Evolutionary conservation across 2,797 vertebrate genomes (phyloP), one percentile per base, ranked within the genome.

Genomic region (Epinephelus coioides): DNA sequence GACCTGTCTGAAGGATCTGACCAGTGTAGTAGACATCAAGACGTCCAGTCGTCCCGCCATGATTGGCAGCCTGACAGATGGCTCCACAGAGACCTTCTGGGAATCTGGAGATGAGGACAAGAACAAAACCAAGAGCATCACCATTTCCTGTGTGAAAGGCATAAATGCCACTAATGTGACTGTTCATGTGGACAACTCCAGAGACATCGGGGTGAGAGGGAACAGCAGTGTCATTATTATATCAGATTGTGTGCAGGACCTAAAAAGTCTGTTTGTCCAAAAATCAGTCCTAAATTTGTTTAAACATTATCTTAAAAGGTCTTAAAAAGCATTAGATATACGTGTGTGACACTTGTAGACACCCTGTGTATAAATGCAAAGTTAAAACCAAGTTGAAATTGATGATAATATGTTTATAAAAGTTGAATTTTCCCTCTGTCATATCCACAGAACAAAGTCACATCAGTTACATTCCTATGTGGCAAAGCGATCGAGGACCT

Each of bases 41-140:
- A 99, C 98, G 3, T 99, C 98, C 21, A 99, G 98, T 85, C 96
- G 98, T 56, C 98, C 98, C 64, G 98, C 98, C 69, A 99, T 99
- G 98, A 99, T 99, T n/a, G 98, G 98, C 89, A 99, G 98, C 91
- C 95, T 99, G 77, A 99, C 98, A 17, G 98, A 99, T 70, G 96
- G 98, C 27, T 99, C 98, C 78, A 99, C 98, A 2, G 98, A 99
- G 95, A 99, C 98, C 0, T 99, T 99, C 92, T 99, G 98, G 98
- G 98, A 99, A 78, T 99, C 98, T 46, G 98, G 98, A 86, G 98
- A 99, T 81, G 98, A 99, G 90, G 98, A 99, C 92, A 99, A 99
- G 93, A 99, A 99, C 94, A 99, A 99, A 94, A 99, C 98, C 30
- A 99, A 99, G 92, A 99, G 96, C 90, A 97, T 99, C 86, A 99